phyloP scores from a whole-genome alignment of 2,113 vertebrate species.

The Daboia siamensis region DNA sequence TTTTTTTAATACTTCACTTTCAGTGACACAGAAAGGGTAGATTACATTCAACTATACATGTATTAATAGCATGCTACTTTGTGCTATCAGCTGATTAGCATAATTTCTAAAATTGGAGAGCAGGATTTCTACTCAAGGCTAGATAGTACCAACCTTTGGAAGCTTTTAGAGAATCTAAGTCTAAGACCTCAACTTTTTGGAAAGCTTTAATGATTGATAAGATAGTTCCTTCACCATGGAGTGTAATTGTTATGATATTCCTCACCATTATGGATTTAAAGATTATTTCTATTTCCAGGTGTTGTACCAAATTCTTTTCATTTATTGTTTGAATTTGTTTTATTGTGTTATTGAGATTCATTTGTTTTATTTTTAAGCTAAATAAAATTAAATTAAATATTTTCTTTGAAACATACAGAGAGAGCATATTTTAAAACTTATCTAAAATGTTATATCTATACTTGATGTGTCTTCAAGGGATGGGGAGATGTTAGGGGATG shows the following conservation, averaged over 20 bases:
- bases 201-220: background rate
- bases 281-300: background rate
- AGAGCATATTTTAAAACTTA: slow-evolving; percentile 5
- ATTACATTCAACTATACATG: background rate
- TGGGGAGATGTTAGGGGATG: background rate
- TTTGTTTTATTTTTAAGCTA: background rate
- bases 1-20: background rate
- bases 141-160: background rate
- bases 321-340: background rate
- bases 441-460: background rate
- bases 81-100: background rate
- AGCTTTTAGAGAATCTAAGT: background rate
- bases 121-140: background rate
- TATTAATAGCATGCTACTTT: background rate
- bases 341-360: background rate
- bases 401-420: background rate
- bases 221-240: background rate
- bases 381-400: background rate
- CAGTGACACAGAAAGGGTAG: background rate
- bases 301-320: background rate
- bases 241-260: background rate
- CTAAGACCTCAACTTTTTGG: background rate
- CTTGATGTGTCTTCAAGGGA: background rate
- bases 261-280: background rate
- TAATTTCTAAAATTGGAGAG: background rate